Evolutionary conservation across 2,888 invertebrate species (phyloP).

Genomic region (Macrophya alboannulata): DNA sequence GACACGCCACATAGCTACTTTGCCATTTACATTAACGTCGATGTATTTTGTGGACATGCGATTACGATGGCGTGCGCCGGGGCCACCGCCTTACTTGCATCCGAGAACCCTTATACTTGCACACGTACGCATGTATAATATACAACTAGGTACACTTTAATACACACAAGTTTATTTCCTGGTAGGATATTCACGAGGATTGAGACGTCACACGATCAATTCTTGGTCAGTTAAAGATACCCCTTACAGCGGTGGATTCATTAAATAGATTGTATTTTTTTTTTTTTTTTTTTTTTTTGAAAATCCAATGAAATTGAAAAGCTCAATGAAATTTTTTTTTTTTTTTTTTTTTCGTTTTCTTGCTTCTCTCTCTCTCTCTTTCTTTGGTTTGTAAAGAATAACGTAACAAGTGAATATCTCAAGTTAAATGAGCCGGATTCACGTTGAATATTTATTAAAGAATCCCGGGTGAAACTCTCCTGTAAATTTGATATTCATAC

Average conservation of each 20-base stretch:
- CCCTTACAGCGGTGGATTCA: neutral
- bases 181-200: slow-evolving; percentile 57
- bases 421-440: neutral
- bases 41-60: slow-evolving; percentile 59
- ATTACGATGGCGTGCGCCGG: slow-evolving; percentile 62
- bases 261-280: neutral
- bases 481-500: slow-evolving; percentile 7
- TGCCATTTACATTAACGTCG: slow-evolving; percentile 60
- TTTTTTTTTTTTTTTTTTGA: neutral
- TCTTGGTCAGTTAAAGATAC: slow-evolving; percentile 6
- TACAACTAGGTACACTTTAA: neutral
- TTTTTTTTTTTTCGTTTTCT: neutral
- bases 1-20: slow-evolving; percentile 60
- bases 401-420: slow-evolving; percentile 1
- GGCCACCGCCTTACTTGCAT: slow-evolving; percentile 25
- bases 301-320: neutral
- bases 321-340: neutral
- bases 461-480: neutral
- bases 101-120: slow-evolving; percentile 17
- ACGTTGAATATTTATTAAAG: slow-evolving; percentile 9
- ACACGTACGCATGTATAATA: neutral
- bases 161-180: slow-evolving; percentile 52
- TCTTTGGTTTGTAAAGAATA: neutral
- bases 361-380: neutral
- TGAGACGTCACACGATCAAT: slow-evolving; percentile 58